Conservation (phyloP, 2,113 vertebrate genomes). For the Rhinogobius similis region DNA sequence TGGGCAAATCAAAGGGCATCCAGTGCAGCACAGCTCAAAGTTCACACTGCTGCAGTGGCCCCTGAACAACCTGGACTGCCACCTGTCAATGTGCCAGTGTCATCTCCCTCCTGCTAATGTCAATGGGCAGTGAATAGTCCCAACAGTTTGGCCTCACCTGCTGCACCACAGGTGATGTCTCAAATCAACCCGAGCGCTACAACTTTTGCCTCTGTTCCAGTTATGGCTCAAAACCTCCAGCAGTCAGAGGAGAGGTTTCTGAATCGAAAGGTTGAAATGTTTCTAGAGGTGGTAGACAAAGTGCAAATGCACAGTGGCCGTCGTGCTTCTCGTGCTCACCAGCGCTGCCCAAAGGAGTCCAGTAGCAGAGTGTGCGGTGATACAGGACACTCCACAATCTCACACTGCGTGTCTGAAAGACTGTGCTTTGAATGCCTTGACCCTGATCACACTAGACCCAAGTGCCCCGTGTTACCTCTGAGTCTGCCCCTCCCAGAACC, state of each 20-base stretch:
- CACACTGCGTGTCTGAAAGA: conserved; percentile 23
- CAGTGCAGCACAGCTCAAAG: no score
- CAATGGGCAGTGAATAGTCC: no score
- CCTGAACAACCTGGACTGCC: no score
- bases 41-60: no score
- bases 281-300: conserved; percentile 12
- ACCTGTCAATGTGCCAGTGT: no score
- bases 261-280: background rate
- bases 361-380: conserved; percentile 7
- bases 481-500: background rate
- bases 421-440: conserved; percentile 13
- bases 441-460: conserved; percentile 8
- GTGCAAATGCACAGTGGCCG: background rate
- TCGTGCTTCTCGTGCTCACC: background rate
- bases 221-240: no score
- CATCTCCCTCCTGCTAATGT: no score
- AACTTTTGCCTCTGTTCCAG: no score
- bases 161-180: no score
- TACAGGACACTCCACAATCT: background rate
- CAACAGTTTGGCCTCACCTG: no score
- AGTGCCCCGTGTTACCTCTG: background rate
- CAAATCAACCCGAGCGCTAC: no score
- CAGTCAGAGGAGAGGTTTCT: conserved; percentile 17
- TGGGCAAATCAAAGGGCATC: no score
- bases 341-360: background rate